Evolutionary conservation across 1,140 invertebrate genomes (phyloP).

Genomic region (Protaetia brevitarsis): DNA sequence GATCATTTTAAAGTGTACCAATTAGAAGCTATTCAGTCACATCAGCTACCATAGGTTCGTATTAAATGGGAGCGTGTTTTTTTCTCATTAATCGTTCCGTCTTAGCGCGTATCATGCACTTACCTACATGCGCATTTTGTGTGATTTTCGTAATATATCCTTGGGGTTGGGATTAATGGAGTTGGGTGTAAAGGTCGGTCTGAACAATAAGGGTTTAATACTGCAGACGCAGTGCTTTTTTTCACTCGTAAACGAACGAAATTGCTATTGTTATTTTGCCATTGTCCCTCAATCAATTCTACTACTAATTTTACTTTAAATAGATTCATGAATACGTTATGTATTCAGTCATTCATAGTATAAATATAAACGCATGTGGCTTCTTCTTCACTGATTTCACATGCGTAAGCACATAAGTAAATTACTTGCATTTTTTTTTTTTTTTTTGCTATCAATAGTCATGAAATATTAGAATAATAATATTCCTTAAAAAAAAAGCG

Average conservation of each 20-base stretch:
- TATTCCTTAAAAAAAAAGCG: too few relatives aligned
- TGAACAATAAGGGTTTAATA: not conserved
- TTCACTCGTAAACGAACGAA: not conserved
- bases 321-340: not conserved
- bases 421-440: too few relatives aligned
- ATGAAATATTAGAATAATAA: too few relatives aligned
- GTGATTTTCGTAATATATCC: not conserved
- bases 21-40: conserved; percentile 7
- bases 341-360: not conserved
- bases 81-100: not conserved
- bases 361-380: too few relatives aligned
- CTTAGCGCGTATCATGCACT: not conserved
- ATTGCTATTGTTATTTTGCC: not conserved
- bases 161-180: not conserved
- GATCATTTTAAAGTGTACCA: conserved; percentile 18
- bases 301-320: not conserved
- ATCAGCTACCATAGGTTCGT: not conserved
- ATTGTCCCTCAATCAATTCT: not conserved
- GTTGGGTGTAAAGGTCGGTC: not conserved
- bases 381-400: too few relatives aligned
- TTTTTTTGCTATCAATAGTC: too few relatives aligned
- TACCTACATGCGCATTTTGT: not conserved
- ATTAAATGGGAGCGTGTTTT: conserved; percentile 2
- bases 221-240: not conserved
- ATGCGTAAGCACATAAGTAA: too few relatives aligned